These are phyloP conservation scores for Diorhabda sublineata DNA, from an alignment of 1,140 invertebrate genomes.

Conservation along the genomic window DNA sequence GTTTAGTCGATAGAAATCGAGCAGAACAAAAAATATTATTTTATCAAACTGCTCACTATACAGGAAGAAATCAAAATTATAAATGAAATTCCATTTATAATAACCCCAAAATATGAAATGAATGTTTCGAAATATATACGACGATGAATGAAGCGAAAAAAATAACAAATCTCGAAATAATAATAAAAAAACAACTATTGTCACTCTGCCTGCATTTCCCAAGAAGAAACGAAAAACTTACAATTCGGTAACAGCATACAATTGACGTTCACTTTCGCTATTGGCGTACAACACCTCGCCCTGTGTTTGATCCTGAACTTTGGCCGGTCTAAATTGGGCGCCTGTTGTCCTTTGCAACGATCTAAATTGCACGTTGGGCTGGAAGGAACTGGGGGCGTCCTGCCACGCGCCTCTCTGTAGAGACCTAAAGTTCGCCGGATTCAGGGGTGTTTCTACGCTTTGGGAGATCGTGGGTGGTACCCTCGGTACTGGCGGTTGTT, in stretches of 20 bases:
- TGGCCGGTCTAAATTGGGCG: conserved; percentile 40
- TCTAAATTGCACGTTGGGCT: conserved; percentile 41
- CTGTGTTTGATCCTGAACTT: conserved; percentile 45
- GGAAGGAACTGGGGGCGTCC: conserved; percentile 40
- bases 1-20: too few relatives aligned
- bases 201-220: conserved; percentile 46
- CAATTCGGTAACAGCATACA: conserved; percentile 47
- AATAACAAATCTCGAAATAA: neutral
- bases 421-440: conserved; percentile 45
- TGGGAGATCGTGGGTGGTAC: conserved; percentile 42
- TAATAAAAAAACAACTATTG: conserved; percentile 21
- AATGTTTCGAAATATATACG: too few relatives aligned
- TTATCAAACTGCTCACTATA: too few relatives aligned
- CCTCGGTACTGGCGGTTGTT: conserved; percentile 43
- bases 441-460: conserved; percentile 42
- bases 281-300: conserved; percentile 40
- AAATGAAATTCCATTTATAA: too few relatives aligned
- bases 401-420: conserved; percentile 47
- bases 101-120: too few relatives aligned
- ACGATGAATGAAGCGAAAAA: too few relatives aligned
- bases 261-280: conserved; percentile 43
- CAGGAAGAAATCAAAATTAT: too few relatives aligned
- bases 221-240: conserved; percentile 40
- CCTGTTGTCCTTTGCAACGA: conserved; percentile 39
- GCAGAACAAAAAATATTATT: too few relatives aligned